phyloP scores from a whole-genome alignment of 2,113 vertebrate genomes.

The Cryptomyrus ogoouensis region DNA sequence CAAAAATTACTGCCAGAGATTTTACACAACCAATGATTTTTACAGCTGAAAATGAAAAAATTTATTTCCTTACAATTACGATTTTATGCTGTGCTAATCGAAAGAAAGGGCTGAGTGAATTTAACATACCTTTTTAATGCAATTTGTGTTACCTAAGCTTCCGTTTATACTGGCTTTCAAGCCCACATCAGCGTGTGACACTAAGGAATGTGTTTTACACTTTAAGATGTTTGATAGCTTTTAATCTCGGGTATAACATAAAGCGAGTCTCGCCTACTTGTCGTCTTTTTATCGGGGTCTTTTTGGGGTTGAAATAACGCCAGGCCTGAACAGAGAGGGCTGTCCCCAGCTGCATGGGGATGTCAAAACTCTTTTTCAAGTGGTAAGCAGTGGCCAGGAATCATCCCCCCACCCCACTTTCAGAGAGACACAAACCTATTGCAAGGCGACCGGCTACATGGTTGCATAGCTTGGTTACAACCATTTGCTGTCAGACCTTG shows the following conservation, averaged over 20 bases:
- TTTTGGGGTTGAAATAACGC: constrained; percentile 2
- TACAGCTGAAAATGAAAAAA: neutral
- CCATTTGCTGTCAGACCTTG: constrained; percentile 34
- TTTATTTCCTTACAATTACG: neutral
- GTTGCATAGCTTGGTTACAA: constrained; percentile 35
- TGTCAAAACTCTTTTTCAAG: constrained; percentile 31
- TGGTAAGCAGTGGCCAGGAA: constrained; percentile 35
- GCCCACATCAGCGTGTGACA: neutral
- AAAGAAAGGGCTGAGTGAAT: constrained; percentile 1
- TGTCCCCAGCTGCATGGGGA: constrained; percentile 19
- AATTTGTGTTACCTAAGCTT: neutral
- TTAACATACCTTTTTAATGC: constrained; percentile 1
- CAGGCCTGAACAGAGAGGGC: constrained; percentile 4
- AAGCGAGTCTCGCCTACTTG: neutral
- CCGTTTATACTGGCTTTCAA: neutral
- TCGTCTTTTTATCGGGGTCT: neutral
- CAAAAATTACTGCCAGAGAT: neutral
- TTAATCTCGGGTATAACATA: neutral
- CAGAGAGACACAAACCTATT: constrained; percentile 36
- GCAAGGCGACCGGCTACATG: constrained; percentile 18
- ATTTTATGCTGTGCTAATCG: neutral
- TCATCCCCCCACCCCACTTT: constrained; percentile 15
- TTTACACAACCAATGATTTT: neutral
- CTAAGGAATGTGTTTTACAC: neutral
- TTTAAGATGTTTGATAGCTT: constrained; percentile 2